Base-by-base conservation (phyloP, 2,888 invertebrate genomes). In the Fragum fragum region DNA sequence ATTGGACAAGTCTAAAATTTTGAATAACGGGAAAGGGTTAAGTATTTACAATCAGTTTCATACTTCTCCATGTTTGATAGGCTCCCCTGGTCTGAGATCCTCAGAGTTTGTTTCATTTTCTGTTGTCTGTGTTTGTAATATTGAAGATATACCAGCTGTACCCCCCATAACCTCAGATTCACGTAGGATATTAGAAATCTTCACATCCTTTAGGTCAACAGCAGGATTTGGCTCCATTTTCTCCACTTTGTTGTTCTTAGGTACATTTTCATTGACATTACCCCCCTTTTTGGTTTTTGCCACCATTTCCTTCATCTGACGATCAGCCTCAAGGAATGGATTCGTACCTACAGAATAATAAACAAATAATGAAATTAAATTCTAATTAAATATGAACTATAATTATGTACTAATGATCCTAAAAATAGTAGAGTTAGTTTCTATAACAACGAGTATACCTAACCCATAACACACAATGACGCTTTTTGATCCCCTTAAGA, bases 321-420 rank as follows among this genome's bases (percentile, higher is more conserved):
- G 69, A 61, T 89, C 89, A 26, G 86, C 87, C 39, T 87, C 85
- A 9, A 88, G 66, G 77, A 89, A 89, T 23, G 89, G 89, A 55
- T 87, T 87, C 9, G 82, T 68, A 14, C 70, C 83, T 83, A 52
- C 11, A 55, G 42, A 18, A 42, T 39, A 6, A 39, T 39, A 14
- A 39, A 39, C 39, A 9, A n/a, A n/a, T n/a, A n/a, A n/a, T n/a
- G n/a, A n/a, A n/a, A n/a, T n/a, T n/a, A n/a, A n/a, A n/a, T n/a
- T n/a, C n/a, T n/a, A n/a, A n/a, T n/a, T n/a, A n/a, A n/a, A n/a
- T n/a, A n/a, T n/a, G n/a, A n/a, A n/a, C n/a, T n/a, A n/a, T n/a
- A n/a, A n/a, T n/a, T n/a, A n/a, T n/a, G n/a, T n/a, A n/a, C n/a
- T n/a, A n/a, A n/a, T n/a, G n/a, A n/a, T n/a, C n/a, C n/a, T n/a